Base-by-base conservation (phyloP, 2,888 invertebrate genomes). In the Abscondita cerata region DNA sequence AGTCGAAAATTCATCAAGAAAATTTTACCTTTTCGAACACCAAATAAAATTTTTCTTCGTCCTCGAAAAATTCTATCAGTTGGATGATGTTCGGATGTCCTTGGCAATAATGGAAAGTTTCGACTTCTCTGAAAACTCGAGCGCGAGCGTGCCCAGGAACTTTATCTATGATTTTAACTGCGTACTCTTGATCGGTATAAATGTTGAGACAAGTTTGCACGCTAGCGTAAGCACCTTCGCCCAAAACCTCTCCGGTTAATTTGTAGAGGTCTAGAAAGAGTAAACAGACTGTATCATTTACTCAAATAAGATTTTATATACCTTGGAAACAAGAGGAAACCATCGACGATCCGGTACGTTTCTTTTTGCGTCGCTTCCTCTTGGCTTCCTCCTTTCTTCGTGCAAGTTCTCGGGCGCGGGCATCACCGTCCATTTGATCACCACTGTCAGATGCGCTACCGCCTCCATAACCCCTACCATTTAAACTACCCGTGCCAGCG, bases 71-170 rank as follows among this genome's bases (percentile, higher is more conserved):
- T 82, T 98, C 98, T 75, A 95, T 91, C 81, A 99, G 88, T 84
- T 98, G 96, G 80, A 98, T 93, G 82, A 99, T 97, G 82, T 98
- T 96, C 66, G 94, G 93, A 84, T 98, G 97, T 73, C 95, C 95
- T 83, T 95, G 93, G 83, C 98, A 98, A 83, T 97, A 93, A 84
- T 97, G 95, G 87, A 98, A 98, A 70, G 96, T 98, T 85, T 98
- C 98, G 77, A 98, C 97, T 83, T 98, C 98, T 75, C 96, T 94
- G 86, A 98, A 95, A 75, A 98, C 95, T 48, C 98, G 88, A 76
- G 92, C 92, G 73, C 98, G 89, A 76, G 95, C 95, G 83, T 96
- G 96, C 69, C 94, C 94, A 71, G 95, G 94, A 77, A 93, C 92
- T 82, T 97, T 97, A 82, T 95, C 94, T 78, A 97, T 96, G 76